These are phyloP conservation scores for Cranoglanis bouderius DNA, from an alignment of 2,113 vertebrate genomes.

Conservation along the genomic window DNA sequence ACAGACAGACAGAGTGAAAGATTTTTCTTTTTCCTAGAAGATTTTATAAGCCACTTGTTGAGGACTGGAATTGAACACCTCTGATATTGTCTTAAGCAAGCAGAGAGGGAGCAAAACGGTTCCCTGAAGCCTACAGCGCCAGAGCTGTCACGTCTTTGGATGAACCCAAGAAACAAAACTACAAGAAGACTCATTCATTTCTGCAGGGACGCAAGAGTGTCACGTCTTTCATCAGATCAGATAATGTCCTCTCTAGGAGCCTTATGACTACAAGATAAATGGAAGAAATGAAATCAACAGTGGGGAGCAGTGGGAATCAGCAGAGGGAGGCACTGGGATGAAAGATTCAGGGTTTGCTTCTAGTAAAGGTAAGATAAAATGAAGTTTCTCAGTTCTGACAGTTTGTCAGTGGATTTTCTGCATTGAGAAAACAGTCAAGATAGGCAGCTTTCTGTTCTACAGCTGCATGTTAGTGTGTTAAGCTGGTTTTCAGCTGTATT, in stretches of 20 bases:
- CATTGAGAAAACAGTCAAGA: background rate
- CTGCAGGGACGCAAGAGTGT: constrained; percentile 1
- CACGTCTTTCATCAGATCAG: constrained; percentile 21
- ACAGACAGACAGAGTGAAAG: constrained; percentile 9
- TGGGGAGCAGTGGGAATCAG: background rate
- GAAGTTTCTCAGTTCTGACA: constrained; percentile 20
- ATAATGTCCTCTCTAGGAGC: constrained; percentile 16
- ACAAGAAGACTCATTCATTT: constrained; percentile 21
- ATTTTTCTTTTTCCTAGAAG: constrained; percentile 11
- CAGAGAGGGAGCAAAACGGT: background rate
- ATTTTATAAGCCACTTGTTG: constrained; percentile 26
- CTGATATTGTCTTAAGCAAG: constrained; percentile 42
- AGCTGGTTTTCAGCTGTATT: background rate
- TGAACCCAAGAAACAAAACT: constrained; percentile 10
- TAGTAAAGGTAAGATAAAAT: background rate
- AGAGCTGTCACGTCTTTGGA: background rate
- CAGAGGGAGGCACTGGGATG: background rate
- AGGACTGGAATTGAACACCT: constrained; percentile 20
- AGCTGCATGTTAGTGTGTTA: background rate
- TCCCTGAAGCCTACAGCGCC: constrained; percentile 2
- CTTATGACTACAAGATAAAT: constrained; percentile 8
- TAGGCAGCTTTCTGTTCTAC: background rate
- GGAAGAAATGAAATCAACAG: constrained; percentile 28
- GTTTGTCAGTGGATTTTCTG: constrained; percentile 25
- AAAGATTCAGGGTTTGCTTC: constrained; percentile 23